Evolutionary conservation across 2,797 vertebrate genomes (phyloP).

Genomic region (Spondyliosoma cantharus): DNA sequence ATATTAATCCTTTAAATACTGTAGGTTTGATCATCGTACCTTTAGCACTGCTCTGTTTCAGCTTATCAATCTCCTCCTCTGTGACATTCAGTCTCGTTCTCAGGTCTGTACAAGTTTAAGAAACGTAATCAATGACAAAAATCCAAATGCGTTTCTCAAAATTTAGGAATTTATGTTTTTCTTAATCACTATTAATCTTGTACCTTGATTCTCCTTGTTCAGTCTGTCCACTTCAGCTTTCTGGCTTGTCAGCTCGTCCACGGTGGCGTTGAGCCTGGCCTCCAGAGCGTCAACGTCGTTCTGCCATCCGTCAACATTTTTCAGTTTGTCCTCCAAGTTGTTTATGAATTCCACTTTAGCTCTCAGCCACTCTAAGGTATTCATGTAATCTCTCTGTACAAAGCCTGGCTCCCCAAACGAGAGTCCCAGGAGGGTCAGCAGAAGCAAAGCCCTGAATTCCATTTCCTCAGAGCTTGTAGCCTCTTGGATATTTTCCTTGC

Average conservation of each 20-base stretch:
- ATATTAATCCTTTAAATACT: background rate
- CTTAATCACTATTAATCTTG: background rate
- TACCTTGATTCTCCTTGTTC: constrained; percentile 52
- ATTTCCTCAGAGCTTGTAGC: constrained; percentile 11
- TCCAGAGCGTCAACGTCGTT: constrained; percentile 7
- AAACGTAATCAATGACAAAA: background rate
- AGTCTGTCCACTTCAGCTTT: constrained; percentile 37
- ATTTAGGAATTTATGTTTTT: background rate
- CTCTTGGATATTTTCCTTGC: background rate
- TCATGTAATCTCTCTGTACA: constrained; percentile 31
- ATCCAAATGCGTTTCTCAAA: background rate
- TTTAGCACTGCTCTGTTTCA: constrained; percentile 67
- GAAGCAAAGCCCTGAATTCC: constrained; percentile 15
- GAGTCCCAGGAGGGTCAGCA: constrained; percentile 22
- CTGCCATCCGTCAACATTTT: background rate
- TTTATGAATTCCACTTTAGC: constrained; percentile 21
- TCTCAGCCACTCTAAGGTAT: background rate
- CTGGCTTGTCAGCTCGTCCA: constrained; percentile 34
- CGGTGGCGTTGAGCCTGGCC: constrained; percentile 19
- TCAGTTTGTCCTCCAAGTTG: constrained; percentile 26
- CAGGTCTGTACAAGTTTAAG: constrained; percentile 21
- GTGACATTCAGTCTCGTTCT: constrained; percentile 20
- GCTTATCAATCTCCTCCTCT: constrained; percentile 15
- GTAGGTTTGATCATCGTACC: constrained; percentile 69
- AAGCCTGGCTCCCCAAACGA: constrained; percentile 2